Percentiles rank a stretch among this genome's conserved stretches.
Evolutionary conservation across 1,140 invertebrate species (phyloP).

Genomic region (Conus ventricosus): DNA sequence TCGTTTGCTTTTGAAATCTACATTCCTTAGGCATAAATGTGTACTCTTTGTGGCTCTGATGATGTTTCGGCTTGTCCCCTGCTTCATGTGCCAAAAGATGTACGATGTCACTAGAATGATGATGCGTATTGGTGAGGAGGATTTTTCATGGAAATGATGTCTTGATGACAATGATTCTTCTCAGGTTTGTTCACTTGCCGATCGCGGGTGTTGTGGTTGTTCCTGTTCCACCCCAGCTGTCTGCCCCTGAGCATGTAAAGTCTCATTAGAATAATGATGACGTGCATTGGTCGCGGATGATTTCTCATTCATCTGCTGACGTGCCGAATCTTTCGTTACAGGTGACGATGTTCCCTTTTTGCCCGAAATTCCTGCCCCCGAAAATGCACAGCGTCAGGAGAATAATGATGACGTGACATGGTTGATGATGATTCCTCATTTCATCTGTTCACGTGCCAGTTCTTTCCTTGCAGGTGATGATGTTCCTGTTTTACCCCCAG

Average conservation of each 20-base stretch:
- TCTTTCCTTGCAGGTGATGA: constrained; percentile 43
- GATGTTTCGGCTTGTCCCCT: constrained; percentile 67
- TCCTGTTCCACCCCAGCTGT: constrained; percentile 67
- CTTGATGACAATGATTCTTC: no score
- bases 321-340: neutral
- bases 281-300: no score
- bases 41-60: constrained; percentile 32
- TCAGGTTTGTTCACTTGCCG: neutral
- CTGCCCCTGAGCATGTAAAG: constrained; percentile 65
- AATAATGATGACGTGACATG: no score
- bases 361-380: constrained; percentile 63
- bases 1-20: no score
- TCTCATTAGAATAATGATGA: constrained; percentile 18
- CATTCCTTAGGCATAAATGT: no score
- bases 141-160: no score
- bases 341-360: constrained; percentile 67
- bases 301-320: no score
- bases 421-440: no score
- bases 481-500: constrained; percentile 69
- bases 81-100: constrained; percentile 64
- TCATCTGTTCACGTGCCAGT: neutral
- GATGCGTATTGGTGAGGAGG: no score
- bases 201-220: constrained; percentile 52
- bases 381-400: constrained; percentile 61
- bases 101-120: constrained; percentile 52